Percentiles rank a stretch among this genome's conserved stretches.
Evolutionary conservation across 2,797 vertebrate genomes (phyloP).

Genomic region (Euthynnus affinis): DNA sequence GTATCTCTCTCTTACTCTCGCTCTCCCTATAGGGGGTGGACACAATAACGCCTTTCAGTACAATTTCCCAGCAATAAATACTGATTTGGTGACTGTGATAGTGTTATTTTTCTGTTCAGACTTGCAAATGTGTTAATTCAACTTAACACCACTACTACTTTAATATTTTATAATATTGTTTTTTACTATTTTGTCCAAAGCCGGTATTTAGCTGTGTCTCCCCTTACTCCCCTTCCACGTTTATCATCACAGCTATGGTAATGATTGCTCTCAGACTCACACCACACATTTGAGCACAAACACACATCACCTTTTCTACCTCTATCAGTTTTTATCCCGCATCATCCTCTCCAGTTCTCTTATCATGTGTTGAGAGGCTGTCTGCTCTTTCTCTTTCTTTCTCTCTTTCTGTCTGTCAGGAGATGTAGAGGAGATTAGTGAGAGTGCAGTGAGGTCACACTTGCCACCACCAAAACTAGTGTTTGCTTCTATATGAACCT

Average conservation of each 20-base stretch:
- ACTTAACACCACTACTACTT: not conserved
- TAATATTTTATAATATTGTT: constrained; percentile 4
- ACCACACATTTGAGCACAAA: constrained; percentile 11
- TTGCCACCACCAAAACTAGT: constrained; percentile 56
- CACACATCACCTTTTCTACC: constrained; percentile 44
- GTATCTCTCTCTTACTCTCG: not conserved
- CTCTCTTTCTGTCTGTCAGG: constrained; percentile 32
- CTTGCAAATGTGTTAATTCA: not conserved
- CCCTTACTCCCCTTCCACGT: not conserved
- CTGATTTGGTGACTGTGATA: not conserved
- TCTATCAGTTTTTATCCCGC: constrained; percentile 67
- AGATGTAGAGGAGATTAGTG: constrained; percentile 59
- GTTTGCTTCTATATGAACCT: constrained; percentile 53
- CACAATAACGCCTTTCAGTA: not conserved
- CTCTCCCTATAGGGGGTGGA: not conserved
- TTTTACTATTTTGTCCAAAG: not conserved
- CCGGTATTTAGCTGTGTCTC: not conserved
- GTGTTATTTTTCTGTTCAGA: not conserved
- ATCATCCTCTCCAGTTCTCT: constrained; percentile 63
- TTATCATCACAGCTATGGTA: constrained; percentile 14
- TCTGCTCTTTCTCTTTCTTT: constrained; percentile 40
- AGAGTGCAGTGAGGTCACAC: constrained; percentile 63
- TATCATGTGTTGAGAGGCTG: constrained; percentile 59
- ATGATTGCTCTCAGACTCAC: constrained; percentile 41
- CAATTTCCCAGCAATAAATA: not conserved